Evolutionary conservation across 2,113 vertebrate genomes (phyloP).

Genomic region (Chinchilla lanigera): DNA sequence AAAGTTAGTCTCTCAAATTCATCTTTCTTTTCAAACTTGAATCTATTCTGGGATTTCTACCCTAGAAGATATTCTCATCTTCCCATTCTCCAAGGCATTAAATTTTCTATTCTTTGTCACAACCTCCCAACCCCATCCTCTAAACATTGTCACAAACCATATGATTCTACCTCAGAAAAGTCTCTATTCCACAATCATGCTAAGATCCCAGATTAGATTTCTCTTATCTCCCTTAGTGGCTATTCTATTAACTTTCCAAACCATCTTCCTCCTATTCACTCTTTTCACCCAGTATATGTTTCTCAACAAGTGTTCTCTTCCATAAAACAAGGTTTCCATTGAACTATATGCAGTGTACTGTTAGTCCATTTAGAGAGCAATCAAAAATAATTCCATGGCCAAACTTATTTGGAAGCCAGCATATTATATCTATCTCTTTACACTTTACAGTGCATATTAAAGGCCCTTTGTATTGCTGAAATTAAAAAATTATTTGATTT

Average conservation of each 20-base stretch:
- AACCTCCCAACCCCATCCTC: background rate
- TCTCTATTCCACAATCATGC: background rate
- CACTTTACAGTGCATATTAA: background rate
- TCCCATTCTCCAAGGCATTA: background rate
- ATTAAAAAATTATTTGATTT: background rate
- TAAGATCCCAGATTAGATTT: background rate
- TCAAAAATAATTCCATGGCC: background rate
- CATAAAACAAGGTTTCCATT: background rate
- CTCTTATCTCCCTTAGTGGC: background rate
- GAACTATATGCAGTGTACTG: background rate
- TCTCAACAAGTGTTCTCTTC: background rate
- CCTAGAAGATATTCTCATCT: background rate
- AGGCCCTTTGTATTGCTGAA: background rate
- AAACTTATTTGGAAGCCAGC: background rate
- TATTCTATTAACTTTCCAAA: background rate
- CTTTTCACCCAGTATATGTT: background rate
- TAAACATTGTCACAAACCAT: background rate
- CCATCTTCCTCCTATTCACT: background rate
- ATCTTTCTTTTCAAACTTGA: background rate
- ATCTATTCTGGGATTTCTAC: background rate
- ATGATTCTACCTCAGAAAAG: background rate
- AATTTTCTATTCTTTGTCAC: background rate
- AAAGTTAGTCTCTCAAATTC: constrained; percentile 30
- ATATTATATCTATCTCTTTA: background rate
- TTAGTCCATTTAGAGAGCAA: background rate